Evolutionary conservation across 2,797 vertebrate species (phyloP).

Genomic region (Leucoraja ocellata): DNA sequence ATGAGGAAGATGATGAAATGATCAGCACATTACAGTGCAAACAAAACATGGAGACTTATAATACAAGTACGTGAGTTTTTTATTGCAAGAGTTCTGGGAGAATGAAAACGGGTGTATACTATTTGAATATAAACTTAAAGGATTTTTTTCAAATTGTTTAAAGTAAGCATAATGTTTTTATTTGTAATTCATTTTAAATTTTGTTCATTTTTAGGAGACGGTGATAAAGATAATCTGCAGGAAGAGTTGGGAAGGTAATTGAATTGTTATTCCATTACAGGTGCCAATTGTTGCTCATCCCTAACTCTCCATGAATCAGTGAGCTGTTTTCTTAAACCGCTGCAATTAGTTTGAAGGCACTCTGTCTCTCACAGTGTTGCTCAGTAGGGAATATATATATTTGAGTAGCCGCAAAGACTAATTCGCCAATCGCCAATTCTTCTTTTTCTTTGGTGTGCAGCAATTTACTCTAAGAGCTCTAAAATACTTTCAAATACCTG

Average conservation of each 20-base stretch:
- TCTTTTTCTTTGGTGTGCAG: not conserved
- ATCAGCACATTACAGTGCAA: not conserved
- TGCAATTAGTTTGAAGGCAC: not conserved
- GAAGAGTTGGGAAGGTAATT: not conserved
- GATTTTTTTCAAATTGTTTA: no score
- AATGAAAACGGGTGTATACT: not conserved
- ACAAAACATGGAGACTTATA: not conserved
- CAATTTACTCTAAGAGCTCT: not conserved
- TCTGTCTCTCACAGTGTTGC: not conserved
- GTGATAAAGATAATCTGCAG: not conserved
- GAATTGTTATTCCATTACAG: not conserved
- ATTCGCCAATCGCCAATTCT: not conserved
- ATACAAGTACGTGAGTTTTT: not conserved
- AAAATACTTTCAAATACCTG: no score
- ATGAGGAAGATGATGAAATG: constrained; percentile 2
- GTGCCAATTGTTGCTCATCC: not conserved
- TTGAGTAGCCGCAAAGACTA: not conserved
- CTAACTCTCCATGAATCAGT: not conserved
- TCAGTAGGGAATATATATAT: not conserved
- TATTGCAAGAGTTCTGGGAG: not conserved
- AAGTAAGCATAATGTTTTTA: no score
- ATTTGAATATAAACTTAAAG: not conserved
- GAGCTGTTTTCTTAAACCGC: not conserved
- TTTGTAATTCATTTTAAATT: no score
- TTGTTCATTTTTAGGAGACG: not conserved